Conservation (phyloP, 2,113 vertebrate genomes). For the Lota lota region DNA sequence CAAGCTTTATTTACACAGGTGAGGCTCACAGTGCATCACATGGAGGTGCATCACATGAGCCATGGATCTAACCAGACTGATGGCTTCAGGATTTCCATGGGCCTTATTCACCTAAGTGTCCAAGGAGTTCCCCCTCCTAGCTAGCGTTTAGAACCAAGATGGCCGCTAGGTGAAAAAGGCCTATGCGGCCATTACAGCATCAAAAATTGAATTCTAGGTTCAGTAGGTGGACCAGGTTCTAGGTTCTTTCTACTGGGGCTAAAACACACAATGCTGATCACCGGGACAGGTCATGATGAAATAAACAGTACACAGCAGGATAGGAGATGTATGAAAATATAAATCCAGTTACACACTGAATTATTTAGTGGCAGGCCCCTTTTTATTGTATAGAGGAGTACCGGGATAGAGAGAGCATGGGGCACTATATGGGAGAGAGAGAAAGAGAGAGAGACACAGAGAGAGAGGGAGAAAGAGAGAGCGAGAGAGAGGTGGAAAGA, state of each 20-base stretch:
- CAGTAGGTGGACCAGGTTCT: too few relatives aligned
- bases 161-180: neutral
- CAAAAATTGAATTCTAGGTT: slow-evolving; percentile 21
- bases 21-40: too few relatives aligned
- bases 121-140: too few relatives aligned
- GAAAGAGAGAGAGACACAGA: neutral
- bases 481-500: neutral
- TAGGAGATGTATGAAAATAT: neutral
- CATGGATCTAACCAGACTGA: too few relatives aligned
- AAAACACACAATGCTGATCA: too few relatives aligned
- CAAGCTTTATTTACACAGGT: too few relatives aligned
- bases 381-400: neutral
- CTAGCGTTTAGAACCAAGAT: too few relatives aligned
- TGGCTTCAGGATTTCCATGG: too few relatives aligned
- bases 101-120: too few relatives aligned
- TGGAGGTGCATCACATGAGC: too few relatives aligned
- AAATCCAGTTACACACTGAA: neutral
- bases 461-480: neutral
- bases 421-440: neutral
- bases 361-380: neutral
- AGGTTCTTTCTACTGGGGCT: too few relatives aligned
- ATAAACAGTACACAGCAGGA: neutral
- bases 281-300: neutral
- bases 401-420: slow-evolving; percentile 3
- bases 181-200: slow-evolving; percentile 17